Evolutionary conservation across 1,140 invertebrate genomes (phyloP), one percentile per base, ranked within the genome.

Genomic region (Notospermus geniculatus): DNA sequence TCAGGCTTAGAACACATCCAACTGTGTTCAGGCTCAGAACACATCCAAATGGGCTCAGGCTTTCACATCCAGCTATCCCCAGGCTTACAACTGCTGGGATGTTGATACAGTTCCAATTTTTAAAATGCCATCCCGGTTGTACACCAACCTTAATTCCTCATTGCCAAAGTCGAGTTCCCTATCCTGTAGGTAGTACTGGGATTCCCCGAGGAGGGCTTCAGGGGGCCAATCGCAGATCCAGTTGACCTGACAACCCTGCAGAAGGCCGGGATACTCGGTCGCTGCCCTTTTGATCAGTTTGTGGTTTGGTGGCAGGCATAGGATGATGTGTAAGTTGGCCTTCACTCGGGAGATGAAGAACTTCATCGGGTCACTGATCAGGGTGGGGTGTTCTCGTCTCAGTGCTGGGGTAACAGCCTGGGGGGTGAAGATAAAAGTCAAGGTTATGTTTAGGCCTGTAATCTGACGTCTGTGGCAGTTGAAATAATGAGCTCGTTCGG

Each of bases 221-320:
- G 78, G 72, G 19, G 74, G 73, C 80, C 79, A 80, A 64, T 81
- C 79, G 72, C 76, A 78, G 66, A 82, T 67, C 74, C 76, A 81
- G 64, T 75, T 75, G 23, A 79, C 74, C 65, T 78, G 75, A 69
- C 74, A 78, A 43, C 75, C 75, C 67, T 70, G 79, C 50, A 82
- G 63, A 29, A 82, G 60, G 19, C 79, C 76, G 19, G 77, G 75
- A 62, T 74, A 82, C 56, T 74, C 65, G 28, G 76, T 78, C n/a
- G 71, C 55, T 46, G 76, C 74, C 55, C 66, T 66, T 27, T 66
- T 64, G 1, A 82, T 70, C 7, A 80, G 69, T 1, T 64, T 19
- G 57, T 80, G 71, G n/a, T 66, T 64, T 32, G 80, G 77, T 29
- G 73, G 74, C 23, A 82, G 67, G 63, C 75, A 77, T 15, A 82